These are phyloP conservation scores for Sminthopsis crassicaudata DNA, from an alignment of 2,113 vertebrate species.

Conservation along the genomic window DNA sequence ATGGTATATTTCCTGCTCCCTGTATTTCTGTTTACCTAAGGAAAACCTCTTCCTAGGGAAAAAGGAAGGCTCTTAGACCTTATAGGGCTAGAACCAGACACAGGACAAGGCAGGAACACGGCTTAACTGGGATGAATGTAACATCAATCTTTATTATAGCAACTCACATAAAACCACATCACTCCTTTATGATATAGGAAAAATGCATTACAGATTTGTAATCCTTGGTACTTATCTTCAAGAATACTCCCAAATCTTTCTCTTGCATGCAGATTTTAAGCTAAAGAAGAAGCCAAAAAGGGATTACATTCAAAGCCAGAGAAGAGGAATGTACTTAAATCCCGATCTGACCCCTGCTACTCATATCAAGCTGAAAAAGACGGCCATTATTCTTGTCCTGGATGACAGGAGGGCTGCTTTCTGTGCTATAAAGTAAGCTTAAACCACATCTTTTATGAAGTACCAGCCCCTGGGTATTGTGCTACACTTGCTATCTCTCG, in stretches of 20 bases:
- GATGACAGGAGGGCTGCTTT: not conserved
- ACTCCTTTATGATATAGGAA: slow-evolving; percentile 38
- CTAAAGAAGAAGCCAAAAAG: not conserved
- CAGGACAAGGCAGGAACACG: not conserved
- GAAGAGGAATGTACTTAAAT: not conserved
- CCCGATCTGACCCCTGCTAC: not conserved
- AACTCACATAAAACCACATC: slow-evolving; percentile 54
- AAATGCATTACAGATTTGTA: slow-evolving; percentile 63
- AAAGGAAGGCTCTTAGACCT: slow-evolving; percentile 64
- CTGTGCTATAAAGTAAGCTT: not conserved
- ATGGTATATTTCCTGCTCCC: slow-evolving; percentile 44
- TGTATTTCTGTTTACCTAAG: not conserved
- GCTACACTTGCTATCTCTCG: not conserved
- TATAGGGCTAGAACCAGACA: slow-evolving; percentile 31
- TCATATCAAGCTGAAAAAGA: not conserved
- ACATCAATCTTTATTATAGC: slow-evolving; percentile 77
- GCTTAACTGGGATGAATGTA: slow-evolving; percentile 68
- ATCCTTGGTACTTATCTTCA: slow-evolving; percentile 56
- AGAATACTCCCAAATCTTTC: not conserved
- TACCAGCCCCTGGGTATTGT: not conserved
- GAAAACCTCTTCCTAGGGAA: slow-evolving; percentile 28
- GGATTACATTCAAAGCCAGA: not conserved
- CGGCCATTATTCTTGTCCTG: not conserved
- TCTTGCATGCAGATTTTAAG: slow-evolving; percentile 32
- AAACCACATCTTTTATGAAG: not conserved